Evolutionary conservation across 2,113 vertebrate genomes (phyloP), one percentile per base, ranked within the genome.

Genomic region (Centropristis striata): DNA sequence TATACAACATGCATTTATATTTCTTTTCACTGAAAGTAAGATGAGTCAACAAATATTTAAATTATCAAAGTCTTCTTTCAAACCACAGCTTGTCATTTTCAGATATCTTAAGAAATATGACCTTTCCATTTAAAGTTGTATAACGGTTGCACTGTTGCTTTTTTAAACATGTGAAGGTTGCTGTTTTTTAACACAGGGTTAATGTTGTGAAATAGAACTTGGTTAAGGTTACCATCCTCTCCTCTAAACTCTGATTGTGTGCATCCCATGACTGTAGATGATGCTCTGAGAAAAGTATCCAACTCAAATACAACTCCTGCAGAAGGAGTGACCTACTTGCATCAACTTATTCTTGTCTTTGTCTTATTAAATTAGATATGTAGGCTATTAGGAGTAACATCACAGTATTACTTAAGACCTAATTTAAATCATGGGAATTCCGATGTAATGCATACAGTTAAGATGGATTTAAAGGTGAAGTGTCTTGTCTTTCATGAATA

Each of bases 271-370:
- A 63, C 46, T 20, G 69, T 13, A 16, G 60, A 61, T 41, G 59
- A 82, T 64, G 39, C 37, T 61, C 25, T 55, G 28, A 65, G 78
- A 41, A 39, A 61, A 71, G 55, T 20, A 51, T 78, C 8, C 32
- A 70, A 57, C 70, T 44, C 60, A 61, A 11, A 53, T 41, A 55
- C 46, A 25, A 77, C 32, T 57, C 32, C 28, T n/a, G 50, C 39
- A 54, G 71, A 47, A 80, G 49, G 28, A 39, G 32, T 64, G 83
- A 88, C 81, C 80, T 36, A 84, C 37, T 25, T 89, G 3, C 64
- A 59, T 23, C 1, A 4, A 27, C 13, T 37, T 42, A 47, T 78
- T 71, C 41, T 55, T 28, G 21, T 75, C 41, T 36, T 73, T 55
- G 44, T 78, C 1, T 3, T 59, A 36, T 71, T 72, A 36, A 74